These are phyloP conservation scores for Myotis davidii DNA, from an alignment of 2,113 vertebrate genomes.

Conservation along the genomic window DNA sequence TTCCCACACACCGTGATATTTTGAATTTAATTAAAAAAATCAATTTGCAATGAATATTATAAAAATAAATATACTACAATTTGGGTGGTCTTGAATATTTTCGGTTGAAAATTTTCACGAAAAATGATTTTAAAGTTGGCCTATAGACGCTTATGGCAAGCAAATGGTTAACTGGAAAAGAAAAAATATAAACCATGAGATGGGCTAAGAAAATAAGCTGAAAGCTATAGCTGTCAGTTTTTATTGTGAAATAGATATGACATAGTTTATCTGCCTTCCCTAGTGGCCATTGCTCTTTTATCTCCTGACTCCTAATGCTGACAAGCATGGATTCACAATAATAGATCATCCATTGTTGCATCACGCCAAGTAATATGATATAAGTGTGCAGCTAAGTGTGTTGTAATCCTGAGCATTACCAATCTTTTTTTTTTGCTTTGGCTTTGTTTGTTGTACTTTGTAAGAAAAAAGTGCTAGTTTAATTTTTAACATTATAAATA, in stretches of 20 bases:
- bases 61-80: no score
- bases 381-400: not conserved
- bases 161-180: not conserved
- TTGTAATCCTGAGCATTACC: not conserved
- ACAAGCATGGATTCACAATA: not conserved
- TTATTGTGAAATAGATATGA: not conserved
- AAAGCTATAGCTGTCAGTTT: not conserved
- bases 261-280: not conserved
- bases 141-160: no score
- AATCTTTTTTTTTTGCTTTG: not conserved
- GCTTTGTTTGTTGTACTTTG: not conserved
- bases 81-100: no score
- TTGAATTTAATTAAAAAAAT: no score
- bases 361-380: not conserved
- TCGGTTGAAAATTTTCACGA: no score
- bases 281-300: not conserved
- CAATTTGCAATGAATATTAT: no score
- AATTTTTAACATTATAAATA: conserved; percentile 40
- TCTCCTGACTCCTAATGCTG: not conserved
- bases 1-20: no score
- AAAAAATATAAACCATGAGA: not conserved
- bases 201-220: not conserved
- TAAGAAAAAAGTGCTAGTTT: not conserved
- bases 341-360: not conserved
- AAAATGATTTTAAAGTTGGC: no score